phyloP scores from a whole-genome alignment of 2,113 vertebrate species.

The Ageneiosus marmoratus region DNA sequence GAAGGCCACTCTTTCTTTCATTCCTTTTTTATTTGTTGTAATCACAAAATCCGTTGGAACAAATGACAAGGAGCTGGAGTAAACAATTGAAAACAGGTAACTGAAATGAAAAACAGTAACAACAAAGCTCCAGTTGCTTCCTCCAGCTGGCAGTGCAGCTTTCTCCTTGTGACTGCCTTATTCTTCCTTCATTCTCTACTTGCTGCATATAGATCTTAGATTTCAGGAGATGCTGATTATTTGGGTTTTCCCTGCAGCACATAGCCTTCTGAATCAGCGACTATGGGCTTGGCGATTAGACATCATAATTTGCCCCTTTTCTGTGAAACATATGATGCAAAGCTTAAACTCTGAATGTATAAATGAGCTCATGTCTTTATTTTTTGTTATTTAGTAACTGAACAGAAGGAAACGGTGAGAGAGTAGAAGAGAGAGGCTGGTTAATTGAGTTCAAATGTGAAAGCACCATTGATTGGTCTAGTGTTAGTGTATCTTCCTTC shows the following conservation, averaged over 20 bases:
- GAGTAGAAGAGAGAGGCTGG: background rate
- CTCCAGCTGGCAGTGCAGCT: constrained; percentile 27
- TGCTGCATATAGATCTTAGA: background rate
- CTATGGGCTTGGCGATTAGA: constrained; percentile 2
- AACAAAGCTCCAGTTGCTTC: constrained; percentile 13
- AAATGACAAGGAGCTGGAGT: constrained; percentile 55
- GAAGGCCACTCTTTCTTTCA: constrained; percentile 49
- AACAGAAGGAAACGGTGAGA: background rate
- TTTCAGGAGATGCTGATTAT: constrained; percentile 3
- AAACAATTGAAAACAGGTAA: constrained; percentile 55
- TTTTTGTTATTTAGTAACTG: background rate
- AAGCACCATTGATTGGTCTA: background rate
- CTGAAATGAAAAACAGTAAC: constrained; percentile 37
- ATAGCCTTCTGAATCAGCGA: background rate
- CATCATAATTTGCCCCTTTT: background rate
- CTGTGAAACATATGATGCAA: background rate
- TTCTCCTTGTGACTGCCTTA: background rate
- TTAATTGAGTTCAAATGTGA: background rate
- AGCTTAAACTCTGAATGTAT: background rate
- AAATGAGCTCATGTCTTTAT: background rate
- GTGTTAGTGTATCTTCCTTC: background rate
- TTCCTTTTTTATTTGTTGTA: constrained; percentile 55
- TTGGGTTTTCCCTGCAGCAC: background rate
- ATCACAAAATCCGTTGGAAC: constrained; percentile 61
- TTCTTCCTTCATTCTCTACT: background rate